These are phyloP conservation scores for Drosophila grimshawi DNA, from an alignment of 1,140 invertebrate genomes.

Conservation along the genomic window DNA sequence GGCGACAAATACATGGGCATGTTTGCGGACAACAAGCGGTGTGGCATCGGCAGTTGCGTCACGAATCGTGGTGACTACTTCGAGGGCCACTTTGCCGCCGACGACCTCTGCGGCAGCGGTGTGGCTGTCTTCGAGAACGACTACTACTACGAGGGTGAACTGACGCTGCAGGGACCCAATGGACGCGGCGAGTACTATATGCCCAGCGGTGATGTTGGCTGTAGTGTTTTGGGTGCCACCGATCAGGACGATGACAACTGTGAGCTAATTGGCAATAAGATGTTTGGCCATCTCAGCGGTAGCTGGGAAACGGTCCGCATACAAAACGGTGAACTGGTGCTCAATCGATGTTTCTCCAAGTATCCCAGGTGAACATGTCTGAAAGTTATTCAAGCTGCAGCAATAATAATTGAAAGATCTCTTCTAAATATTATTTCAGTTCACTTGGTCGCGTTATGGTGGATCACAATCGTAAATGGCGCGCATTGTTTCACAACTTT, in stretches of 20 bases:
- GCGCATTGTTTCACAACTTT: conserved; percentile 75
- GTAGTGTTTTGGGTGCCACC: conserved; percentile 8
- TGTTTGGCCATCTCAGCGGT: conserved; percentile 88
- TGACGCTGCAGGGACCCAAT: conserved; percentile 86
- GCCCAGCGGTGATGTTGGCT: conserved; percentile 85
- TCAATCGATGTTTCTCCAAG: conserved; percentile 87
- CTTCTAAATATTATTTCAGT: conserved; percentile 27
- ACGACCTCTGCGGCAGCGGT: conserved; percentile 92
- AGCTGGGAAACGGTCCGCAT: conserved; percentile 94
- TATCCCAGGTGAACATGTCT: conserved; percentile 86
- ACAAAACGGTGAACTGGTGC: conserved; percentile 89
- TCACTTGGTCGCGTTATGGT: conserved; percentile 64
- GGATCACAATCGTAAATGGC: conserved; percentile 75
- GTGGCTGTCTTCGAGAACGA: conserved; percentile 95
- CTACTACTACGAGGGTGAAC: conserved; percentile 95
- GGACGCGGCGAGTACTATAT: conserved; percentile 92
- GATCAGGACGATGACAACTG: conserved; percentile 62
- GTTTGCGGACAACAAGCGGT: conserved; percentile 92
- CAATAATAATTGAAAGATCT: too few relatives aligned
- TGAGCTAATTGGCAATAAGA: conserved; percentile 74
- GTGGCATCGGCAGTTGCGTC: conserved; percentile 93
- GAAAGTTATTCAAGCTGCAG: too few relatives aligned
- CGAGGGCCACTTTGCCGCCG: conserved; percentile 92
- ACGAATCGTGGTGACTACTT: conserved; percentile 96
- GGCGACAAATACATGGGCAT: conserved; percentile 95